These are phyloP conservation scores for Horisme vitalbata DNA, from an alignment of 2,888 invertebrate species.

Conservation along the genomic window DNA sequence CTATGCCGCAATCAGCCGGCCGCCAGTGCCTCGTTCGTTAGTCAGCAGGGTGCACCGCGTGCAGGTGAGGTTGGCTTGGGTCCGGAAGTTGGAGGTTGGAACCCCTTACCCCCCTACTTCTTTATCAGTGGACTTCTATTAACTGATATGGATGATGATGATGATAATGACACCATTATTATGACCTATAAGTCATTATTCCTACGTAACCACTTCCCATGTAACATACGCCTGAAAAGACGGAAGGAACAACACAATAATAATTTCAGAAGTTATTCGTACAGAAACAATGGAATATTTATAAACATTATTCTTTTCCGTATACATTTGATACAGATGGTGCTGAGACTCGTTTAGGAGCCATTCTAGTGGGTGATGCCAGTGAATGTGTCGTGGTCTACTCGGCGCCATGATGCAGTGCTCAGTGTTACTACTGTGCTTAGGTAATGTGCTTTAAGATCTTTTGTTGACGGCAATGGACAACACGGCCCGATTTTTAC, in stretches of 20 bases:
- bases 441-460: constrained; percentile 9
- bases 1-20: no score
- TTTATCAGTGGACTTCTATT: no score
- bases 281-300: constrained; percentile 18
- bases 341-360: neutral
- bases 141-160: no score
- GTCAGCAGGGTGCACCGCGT: no score
- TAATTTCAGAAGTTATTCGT: neutral
- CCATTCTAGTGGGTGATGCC: constrained; percentile 3
- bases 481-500: no score
- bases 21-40: no score
- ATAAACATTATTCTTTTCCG: constrained; percentile 17
- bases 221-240: neutral
- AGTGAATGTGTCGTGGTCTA: neutral
- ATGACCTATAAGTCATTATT: neutral
- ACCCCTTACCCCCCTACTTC: no score
- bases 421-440: constrained; percentile 6
- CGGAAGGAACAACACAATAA: constrained; percentile 1
- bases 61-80: no score
- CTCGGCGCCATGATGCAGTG: constrained; percentile 7
- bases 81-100: no score
- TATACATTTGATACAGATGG: neutral
- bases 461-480: no score
- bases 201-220: neutral
- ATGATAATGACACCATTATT: no score